Percentiles rank a stretch among this genome's conserved stretches.
Evolutionary conservation across 1,140 invertebrate genomes (phyloP).

Genomic region (Colletes latitarsis): DNA sequence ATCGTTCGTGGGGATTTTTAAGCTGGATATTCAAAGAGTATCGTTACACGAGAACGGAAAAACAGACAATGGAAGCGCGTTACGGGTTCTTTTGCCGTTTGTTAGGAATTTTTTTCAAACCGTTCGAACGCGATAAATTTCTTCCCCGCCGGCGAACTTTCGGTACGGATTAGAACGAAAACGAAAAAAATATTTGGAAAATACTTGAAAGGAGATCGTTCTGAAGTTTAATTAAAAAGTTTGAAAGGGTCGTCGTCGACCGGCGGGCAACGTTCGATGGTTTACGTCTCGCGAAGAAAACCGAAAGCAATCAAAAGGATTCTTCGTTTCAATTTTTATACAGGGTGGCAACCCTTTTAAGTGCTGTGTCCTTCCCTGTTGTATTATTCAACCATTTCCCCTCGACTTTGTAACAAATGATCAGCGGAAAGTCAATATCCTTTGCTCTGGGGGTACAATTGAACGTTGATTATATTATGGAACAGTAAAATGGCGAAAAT

Average conservation of each 20-base stretch:
- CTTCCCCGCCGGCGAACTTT: background rate
- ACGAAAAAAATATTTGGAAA: slow-evolving; percentile 7
- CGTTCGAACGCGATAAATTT: background rate
- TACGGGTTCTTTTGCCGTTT: too few species aligned
- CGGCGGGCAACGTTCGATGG: background rate
- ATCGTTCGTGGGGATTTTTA: background rate
- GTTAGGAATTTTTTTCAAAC: background rate
- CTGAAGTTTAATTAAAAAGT: slow-evolving; percentile 37
- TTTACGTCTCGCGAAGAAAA: slow-evolving; percentile 7
- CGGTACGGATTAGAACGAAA: background rate
- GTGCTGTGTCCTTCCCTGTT: slow-evolving; percentile 24
- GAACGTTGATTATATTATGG: background rate
- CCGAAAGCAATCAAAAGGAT: slow-evolving; percentile 24
- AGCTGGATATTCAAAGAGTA: background rate
- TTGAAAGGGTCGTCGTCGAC: background rate
- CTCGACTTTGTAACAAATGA: background rate
- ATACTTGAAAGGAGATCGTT: background rate
- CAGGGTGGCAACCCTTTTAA: background rate
- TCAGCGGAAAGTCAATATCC: background rate
- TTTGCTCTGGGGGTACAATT: too few species aligned
- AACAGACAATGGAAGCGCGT: too few species aligned
- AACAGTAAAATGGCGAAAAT: background rate
- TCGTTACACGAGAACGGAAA: background rate
- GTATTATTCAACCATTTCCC: background rate
- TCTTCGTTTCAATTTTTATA: slow-evolving; percentile 14